phyloP scores from a whole-genome alignment of 2,797 vertebrate species.

The Melanotaenia boesemani region DNA sequence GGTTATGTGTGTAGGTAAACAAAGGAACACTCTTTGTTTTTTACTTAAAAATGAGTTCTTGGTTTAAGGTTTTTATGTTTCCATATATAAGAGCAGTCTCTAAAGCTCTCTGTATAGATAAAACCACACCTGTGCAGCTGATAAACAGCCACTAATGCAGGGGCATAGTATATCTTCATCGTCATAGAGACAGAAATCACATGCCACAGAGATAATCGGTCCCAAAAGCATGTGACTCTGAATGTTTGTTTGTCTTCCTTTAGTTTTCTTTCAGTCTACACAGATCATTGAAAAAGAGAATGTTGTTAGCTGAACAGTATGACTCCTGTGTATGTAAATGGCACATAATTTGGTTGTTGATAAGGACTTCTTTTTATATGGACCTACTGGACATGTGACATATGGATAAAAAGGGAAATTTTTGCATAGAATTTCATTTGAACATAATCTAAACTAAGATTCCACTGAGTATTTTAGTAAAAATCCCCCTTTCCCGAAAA shows the following conservation, averaged over 20 bases:
- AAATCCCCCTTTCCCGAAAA: no score
- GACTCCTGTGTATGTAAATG: not conserved
- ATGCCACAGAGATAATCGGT: conserved; percentile 43
- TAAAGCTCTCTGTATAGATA: not conserved
- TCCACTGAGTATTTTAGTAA: not conserved
- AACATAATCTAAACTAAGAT: not conserved
- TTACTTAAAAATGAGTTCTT: not conserved
- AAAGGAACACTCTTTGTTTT: not conserved
- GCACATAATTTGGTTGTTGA: not conserved
- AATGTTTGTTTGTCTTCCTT: conserved; percentile 13
- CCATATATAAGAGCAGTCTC: not conserved
- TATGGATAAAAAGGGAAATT: not conserved
- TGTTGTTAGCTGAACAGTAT: not conserved
- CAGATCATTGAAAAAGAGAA: not conserved
- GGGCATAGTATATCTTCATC: conserved; percentile 33
- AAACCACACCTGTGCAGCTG: conserved; percentile 30
- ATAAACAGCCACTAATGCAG: not conserved
- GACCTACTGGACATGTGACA: not conserved
- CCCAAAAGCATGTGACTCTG: conserved; percentile 58
- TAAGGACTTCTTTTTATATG: conserved; percentile 6
- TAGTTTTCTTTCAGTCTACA: not conserved
- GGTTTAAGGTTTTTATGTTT: not conserved
- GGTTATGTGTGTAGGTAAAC: no score
- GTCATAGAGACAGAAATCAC: conserved; percentile 66
- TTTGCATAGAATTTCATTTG: not conserved